Base-by-base conservation (phyloP, 2,797 vertebrate species). In the Fistularia commersonii region DNA sequence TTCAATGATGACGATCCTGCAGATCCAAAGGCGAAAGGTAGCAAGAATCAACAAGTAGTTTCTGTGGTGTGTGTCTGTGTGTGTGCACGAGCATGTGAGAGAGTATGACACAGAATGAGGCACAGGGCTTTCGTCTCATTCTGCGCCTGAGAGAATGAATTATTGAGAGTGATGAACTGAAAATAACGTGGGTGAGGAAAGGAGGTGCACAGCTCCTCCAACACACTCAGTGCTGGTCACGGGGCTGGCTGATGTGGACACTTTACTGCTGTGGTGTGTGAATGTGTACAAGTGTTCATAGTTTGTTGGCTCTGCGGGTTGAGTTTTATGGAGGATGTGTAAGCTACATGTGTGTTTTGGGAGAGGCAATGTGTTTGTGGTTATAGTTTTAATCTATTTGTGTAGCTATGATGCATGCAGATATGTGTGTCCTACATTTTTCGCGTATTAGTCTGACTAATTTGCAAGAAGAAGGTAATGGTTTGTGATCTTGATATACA, bases 151-250 rank as follows among this genome's bases (percentile, higher is more conserved):
- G 73, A 79, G 53, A 48, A 85, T 90, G 82, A 91, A 91, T 90
- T 87, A 90, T 90, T 90, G 76, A 91, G 76, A 75, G 79, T 77
- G 80, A 83, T 75, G 85, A 86, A 85, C 86, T 85, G 86, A 89
- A 90, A 87, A 89, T 89, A 89, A 87, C 85, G 11, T 58, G 48
- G 66, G 64, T 56, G 74, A 84, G 51, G 74, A 70, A 60, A 74
- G 50, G 72, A 79, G 52, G 54, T 31, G 64, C 56, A 32, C 48
- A 4, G 56, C 64, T 80, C 64, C 67, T 68, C 68, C 68, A 52
- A 61, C 75, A 68, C 62, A 61, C 64, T 58, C 64, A 64, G 56
- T 47, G 36, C 57, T 48, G 55, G 66, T 81, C 82, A 76, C 65
- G 66, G 67, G 76, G 69, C 72, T 0, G 46, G 50, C 37, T 7